Base-by-base conservation (phyloP, 92 coral and sea anemone genomes). In the Chrysogorgia sp. region DNA sequence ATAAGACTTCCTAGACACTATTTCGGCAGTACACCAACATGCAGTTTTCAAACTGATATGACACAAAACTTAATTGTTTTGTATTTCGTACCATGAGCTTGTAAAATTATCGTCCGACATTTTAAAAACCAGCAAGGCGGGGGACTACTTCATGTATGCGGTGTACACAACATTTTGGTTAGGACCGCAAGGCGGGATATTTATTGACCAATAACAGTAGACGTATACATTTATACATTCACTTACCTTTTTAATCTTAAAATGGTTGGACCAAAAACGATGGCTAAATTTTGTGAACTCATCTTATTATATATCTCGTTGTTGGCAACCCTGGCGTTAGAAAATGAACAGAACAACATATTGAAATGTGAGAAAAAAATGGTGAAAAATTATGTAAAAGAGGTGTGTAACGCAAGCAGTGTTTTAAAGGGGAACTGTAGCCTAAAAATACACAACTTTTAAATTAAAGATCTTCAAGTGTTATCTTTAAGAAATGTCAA, bases 261-360 rank as follows among this genome's bases (percentile, higher is more conserved):
- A 2, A 94, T 80, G 0, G 98, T 94, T 22, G 98, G 98, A 24
- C 98, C 98, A 84, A 94, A 94, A 76, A 94, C 98, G 52, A 94
- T 94, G 13, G 94, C 98, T 30, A 94, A 89, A 49, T 94, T 94
- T 30, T 92, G 84, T 1, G 92, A 89, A 47, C 90, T 77, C 98
- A 94, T 94, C 7, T 87, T 91, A 58, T 94, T 94, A 30, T 88
- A 84, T n/a, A 85, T 85, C 26, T 89, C 88, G 60, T 91, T 84
- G 10, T 55, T 79, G 0, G 98, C 67, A 23, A 94, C 97, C 25
- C 83, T 86, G 55, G 10, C 63, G 34, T 22, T 2, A 29, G 17
- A 29, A 7, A 57, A 24, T 2, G 2, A 72, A 72, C 19, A 71
- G 19, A 10, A 29, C 29, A 21, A 34, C 40, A 69, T 21, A 1